Base-by-base conservation (phyloP, 2,113 vertebrate genomes). In the Anolis sagrei region DNA sequence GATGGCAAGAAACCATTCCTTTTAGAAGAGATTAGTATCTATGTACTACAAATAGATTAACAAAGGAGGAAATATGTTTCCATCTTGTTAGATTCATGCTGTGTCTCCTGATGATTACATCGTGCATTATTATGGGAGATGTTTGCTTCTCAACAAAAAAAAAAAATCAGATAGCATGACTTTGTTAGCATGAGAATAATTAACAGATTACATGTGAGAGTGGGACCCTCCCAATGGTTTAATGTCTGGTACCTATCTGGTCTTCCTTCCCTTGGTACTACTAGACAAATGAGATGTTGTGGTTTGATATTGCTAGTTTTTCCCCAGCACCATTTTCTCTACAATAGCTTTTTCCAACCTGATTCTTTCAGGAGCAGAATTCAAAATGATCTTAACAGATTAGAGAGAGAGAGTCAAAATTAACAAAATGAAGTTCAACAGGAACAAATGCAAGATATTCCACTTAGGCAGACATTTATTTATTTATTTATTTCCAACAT, bases 21-120 rank as follows among this genome's bases (percentile, higher is more conserved):
- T 44, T 79, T 23, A 75, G 19, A 39, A 51, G 64, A 14, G 23
- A 29, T 79, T 70, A 23, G 3, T 44, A 72, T 79, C 16, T 54
- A 39, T 58, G 76, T 78, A 44, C 34, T 44, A 34, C 48, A 32
- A 69, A 54, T 44, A 58, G 13, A 29, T 32, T 34, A 78, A 84
- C 51, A 18, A 69, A 27, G 32, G 29, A 16, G 32, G 7, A 34
- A 18, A 11, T 2, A 3, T 61, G 5, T 36, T 8, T 4, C 70
- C 54, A 79, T 86, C 79, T 80, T 90, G 86, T 86, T 93, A 91
- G 93, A 88, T 88, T 92, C 91, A 66, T 73, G 29, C 27, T 32
- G 14, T 62, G 39, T 62, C 29, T 18, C 48, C 29, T 85, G 76
- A 25, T 39, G 29, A 70, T 27, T 68, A 61, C 36, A 48, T 58